These are phyloP conservation scores for Oryzias curvinotus DNA, from an alignment of 2,113 vertebrate genomes.

Conservation along the genomic window DNA sequence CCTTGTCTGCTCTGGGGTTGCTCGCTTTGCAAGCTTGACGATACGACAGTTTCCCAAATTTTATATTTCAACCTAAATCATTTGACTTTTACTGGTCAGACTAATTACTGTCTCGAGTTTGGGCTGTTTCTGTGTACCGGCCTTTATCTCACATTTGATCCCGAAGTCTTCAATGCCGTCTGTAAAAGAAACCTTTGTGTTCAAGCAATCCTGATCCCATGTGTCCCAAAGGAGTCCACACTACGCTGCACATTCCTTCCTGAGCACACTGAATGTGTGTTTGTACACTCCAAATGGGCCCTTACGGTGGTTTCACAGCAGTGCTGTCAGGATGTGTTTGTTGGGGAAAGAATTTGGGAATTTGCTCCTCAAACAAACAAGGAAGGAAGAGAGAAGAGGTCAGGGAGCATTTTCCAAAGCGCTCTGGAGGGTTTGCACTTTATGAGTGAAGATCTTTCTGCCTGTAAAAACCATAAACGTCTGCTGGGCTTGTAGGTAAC, in stretches of 20 bases:
- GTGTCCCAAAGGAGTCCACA: constrained; percentile 35
- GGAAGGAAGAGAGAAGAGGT: constrained; percentile 39
- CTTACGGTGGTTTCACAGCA: constrained; percentile 64
- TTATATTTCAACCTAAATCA: not conserved
- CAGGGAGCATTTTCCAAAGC: constrained; percentile 48
- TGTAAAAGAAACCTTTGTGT: constrained; percentile 49
- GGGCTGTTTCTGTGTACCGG: not conserved
- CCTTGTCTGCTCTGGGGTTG: not conserved
- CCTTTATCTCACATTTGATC: constrained; percentile 10
- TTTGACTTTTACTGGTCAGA: not conserved
- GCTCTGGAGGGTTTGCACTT: constrained; percentile 24
- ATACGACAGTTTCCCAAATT: not conserved
- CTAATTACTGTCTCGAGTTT: not conserved
- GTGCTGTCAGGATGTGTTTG: constrained; percentile 70
- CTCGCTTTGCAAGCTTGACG: not conserved
- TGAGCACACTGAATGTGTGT: constrained; percentile 40
- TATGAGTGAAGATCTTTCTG: constrained; percentile 31
- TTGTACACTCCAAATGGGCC: constrained; percentile 49
- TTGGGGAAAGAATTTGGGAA: constrained; percentile 71
- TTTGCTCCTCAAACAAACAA: constrained; percentile 73
- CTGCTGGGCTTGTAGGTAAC: constrained; percentile 12
- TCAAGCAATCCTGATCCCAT: constrained; percentile 44
- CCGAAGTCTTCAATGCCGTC: constrained; percentile 7
- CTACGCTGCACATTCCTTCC: constrained; percentile 64
- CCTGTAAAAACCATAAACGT: constrained; percentile 25